Evolutionary conservation across 2,888 invertebrate genomes (phyloP).

Genomic region (Ochropacha duplaris): DNA sequence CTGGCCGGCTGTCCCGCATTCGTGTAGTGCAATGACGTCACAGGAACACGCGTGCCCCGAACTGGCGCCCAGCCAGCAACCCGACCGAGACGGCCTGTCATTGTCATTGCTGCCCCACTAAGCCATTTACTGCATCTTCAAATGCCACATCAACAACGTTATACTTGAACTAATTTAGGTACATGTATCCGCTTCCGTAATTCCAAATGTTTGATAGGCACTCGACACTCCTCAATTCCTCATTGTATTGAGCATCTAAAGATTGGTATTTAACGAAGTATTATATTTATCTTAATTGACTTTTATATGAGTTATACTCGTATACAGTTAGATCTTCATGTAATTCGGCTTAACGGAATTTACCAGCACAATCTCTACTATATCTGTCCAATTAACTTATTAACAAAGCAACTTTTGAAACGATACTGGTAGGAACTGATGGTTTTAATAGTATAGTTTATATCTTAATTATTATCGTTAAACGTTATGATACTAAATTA

Average conservation of each 20-base stretch:
- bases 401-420: neutral
- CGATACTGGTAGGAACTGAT: neutral
- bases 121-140: conserved; percentile 43
- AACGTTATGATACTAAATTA: neutral
- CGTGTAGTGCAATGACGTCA: neutral
- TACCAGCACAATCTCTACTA: neutral
- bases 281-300: no score
- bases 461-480: no score
- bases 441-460: neutral
- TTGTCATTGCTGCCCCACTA: conserved; percentile 45
- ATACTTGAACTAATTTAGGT: conserved; percentile 20
- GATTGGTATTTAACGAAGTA: no score
- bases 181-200: conserved; percentile 31
- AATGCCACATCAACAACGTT: conserved; percentile 36
- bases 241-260: neutral
- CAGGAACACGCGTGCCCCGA: conserved; percentile 33
- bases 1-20: conserved; percentile 20
- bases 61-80: conserved; percentile 56
- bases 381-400: neutral
- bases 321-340: neutral
- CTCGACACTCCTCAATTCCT: neutral
- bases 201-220: conserved; percentile 9
- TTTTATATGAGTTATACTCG: no score
- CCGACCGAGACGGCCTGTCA: conserved; percentile 56
- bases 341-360: neutral